Base-by-base conservation (phyloP, 2,888 invertebrate species). In the Tinea pellionella region DNA sequence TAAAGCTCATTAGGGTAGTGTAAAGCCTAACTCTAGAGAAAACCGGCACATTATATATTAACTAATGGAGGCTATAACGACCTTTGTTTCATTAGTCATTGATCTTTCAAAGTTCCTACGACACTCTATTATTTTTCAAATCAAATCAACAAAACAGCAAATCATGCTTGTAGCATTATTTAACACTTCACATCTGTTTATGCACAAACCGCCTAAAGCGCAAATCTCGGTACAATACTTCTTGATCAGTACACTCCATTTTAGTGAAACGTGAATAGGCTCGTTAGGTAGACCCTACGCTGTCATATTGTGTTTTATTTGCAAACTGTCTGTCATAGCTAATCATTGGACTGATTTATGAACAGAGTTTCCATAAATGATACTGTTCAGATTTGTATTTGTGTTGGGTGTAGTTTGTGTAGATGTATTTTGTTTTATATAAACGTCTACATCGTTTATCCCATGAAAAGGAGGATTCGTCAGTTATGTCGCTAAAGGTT, bases 311-410 rank as follows among this genome's bases (percentile, higher is more conserved):
- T 32, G 32, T 30, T 57, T 57, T 57, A 57, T 57, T 57, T 32
- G 57, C 57, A 32, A 57, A 57, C 73, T 68, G 70, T 75, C 79
- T 72, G 76, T 82, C 79, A 77, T 77, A 78, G 74, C 73, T 71
- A 70, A 76, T 80, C 78, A 77, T 72, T 71, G 66, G 57, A 61
- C 67, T 74, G 76, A 78, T 78, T 75, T 78, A 76, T 77, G 63
- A 63, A 61, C 56, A 53, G 11, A 4, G 24, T 24, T 24, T 53
- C 53, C 24, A 53, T 53, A 53, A 53, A 18, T 18, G 53, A 53
- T 24, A 3, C 24, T 24, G 6, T 24, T 24, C n/a, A 24, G 13
- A 15, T 47, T 47, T 16, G n/a, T 9, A 12, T 37, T 37, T 37
- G 37, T 12, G n/a, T 37, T 9, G n/a, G 37, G 3, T 37, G 3